Percentiles rank a stretch among this genome's conserved stretches.
These are phyloP conservation scores for Haemorhous mexicanus DNA, from an alignment of 2,113 vertebrate genomes.

Conservation along the genomic window DNA sequence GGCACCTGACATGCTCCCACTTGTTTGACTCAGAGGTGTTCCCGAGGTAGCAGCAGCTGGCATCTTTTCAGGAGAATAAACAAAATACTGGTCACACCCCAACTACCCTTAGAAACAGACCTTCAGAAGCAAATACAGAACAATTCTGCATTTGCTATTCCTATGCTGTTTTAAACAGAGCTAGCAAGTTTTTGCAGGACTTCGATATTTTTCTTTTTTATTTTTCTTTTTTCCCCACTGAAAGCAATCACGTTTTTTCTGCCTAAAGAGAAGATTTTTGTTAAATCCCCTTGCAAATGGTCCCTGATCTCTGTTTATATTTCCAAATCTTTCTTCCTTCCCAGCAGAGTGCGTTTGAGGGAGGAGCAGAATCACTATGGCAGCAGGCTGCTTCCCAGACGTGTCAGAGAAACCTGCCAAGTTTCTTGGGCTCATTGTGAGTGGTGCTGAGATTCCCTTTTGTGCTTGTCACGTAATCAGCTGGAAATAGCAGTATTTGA, in stretches of 20 bases:
- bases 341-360: neutral
- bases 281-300: neutral
- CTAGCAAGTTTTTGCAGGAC: neutral
- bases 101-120: neutral
- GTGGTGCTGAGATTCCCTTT: neutral
- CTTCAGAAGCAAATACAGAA: neutral
- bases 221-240: neutral
- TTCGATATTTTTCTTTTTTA: neutral
- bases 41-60: neutral
- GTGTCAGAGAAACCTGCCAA: conserved; percentile 5
- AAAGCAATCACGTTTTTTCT: neutral
- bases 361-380: conserved; percentile 25
- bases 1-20: neutral
- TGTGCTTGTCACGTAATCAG: neutral
- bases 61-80: neutral
- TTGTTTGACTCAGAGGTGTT: neutral
- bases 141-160: neutral
- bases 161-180: neutral
- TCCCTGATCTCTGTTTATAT: neutral
- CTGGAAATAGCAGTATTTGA: neutral
- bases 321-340: conserved; percentile 21
- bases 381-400: conserved; percentile 29
- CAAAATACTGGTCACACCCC: neutral
- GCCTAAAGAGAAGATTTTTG: neutral
- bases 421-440: conserved; percentile 5